Evolutionary conservation across 2,797 vertebrate species (phyloP), one percentile per base, ranked within the genome.

Genomic region (Propithecus perrieri): DNA sequence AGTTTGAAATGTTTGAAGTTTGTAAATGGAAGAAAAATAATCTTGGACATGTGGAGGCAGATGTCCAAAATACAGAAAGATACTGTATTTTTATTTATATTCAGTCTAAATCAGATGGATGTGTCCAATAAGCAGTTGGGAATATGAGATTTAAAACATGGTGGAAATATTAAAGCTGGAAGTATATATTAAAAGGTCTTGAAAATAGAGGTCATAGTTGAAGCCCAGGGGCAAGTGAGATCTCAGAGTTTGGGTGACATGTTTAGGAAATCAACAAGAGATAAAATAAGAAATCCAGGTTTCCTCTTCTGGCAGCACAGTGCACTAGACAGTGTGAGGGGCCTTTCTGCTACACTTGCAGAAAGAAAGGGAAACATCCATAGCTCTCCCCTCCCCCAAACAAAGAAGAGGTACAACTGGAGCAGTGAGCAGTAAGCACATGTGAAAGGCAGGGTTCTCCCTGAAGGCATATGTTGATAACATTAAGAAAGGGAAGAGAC

Each of bases 1-100:
- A 59, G 41, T 15, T 81, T 85, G 46, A 96, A 95, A 85, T 92
- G 15, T 75, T 89, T 76, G 10, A 84, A 61, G 53, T 89, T 85
- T 72, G 59, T 88, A 46, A 95, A 53, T 61, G 13, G 24, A 41
- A 93, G 61, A 33, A n/a, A 71, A 89, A 84, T 65, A 63, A 53
- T 89, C 38, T 92, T 81, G 57, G 57, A 53, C 4, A 4, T 69
- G 33, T 85, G 43, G 61, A 92, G 30, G 61, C 38, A 78, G 89
- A 81, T 57, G 55, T 57, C 22, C 55, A 57, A 57, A 57, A 57
- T 57, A 87, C n/a, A 93, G 26, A 75, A 76, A 85, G 71, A 28
- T 57, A 9, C 18, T 72, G 8, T 81, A 28, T 91, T 95, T 95
- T 83, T 57, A 85, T 63, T n/a, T 81, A 28, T 63, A 43, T 20